Conservation (phyloP, 2,797 vertebrate species). For the Enteromius unitaeniatus region DNA sequence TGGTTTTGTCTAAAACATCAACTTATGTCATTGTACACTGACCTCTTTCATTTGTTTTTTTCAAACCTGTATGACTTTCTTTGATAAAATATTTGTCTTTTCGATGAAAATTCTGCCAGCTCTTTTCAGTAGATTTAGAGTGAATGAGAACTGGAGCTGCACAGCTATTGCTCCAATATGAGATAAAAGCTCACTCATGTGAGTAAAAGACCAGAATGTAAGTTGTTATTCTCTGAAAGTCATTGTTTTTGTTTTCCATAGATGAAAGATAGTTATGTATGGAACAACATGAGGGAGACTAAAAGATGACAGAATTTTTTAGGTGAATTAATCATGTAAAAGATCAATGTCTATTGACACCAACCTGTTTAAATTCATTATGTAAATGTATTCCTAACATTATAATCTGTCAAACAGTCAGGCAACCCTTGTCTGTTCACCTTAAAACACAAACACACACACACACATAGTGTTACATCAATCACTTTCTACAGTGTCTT, state of each 20-base stretch:
- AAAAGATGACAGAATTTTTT: neutral
- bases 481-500: slow-evolving; percentile 44
- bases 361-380: slow-evolving; percentile 18
- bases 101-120: neutral
- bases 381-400: slow-evolving; percentile 28
- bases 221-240: neutral
- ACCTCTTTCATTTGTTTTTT: neutral
- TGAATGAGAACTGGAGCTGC: neutral
- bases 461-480: slow-evolving; percentile 6
- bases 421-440: neutral
- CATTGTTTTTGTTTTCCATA: slow-evolving; percentile 7
- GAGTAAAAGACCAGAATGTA: neutral
- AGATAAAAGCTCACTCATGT: neutral
- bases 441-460: neutral
- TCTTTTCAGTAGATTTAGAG: neutral
- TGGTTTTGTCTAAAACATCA: neutral
- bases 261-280: neutral
- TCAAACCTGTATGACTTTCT: neutral
- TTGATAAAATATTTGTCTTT: neutral
- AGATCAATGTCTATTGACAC: slow-evolving; percentile 2
- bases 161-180: neutral
- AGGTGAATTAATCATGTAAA: neutral
- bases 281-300: neutral
- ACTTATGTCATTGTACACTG: neutral
- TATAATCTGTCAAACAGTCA: slow-evolving; percentile 9